Conservation (phyloP, 2,888 invertebrate genomes). For the Beris morrisii region DNA sequence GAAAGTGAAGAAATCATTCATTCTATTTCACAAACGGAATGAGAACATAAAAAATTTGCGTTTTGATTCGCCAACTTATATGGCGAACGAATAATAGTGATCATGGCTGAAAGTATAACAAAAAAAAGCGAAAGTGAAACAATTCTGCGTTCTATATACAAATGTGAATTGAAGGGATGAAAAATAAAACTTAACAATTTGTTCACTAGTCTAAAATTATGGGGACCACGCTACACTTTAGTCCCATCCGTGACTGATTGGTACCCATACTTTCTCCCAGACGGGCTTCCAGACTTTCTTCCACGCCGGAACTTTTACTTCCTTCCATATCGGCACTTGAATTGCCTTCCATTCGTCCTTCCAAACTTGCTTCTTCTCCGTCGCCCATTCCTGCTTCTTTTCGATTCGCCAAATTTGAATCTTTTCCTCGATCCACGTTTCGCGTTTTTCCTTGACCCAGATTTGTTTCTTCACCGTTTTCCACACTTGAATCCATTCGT, state of each 20-base stretch:
- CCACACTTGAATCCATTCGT: conserved; percentile 69
- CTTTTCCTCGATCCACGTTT: conserved; percentile 73
- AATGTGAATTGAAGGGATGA: neutral
- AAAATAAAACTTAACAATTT: conserved; percentile 10
- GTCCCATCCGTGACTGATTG: conserved; percentile 56
- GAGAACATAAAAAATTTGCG: too few relatives aligned
- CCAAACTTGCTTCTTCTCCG: conserved; percentile 76
- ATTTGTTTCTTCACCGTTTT: conserved; percentile 76
- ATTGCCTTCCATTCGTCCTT: conserved; percentile 68
- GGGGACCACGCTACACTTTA: neutral
- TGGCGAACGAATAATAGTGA: too few relatives aligned
- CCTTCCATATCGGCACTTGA: conserved; percentile 76
- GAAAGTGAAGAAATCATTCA: too few relatives aligned
- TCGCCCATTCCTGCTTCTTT: conserved; percentile 62
- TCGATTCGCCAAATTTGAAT: conserved; percentile 65
- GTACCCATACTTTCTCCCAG: conserved; percentile 84
- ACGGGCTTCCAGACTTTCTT: conserved; percentile 83
- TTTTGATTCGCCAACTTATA: too few relatives aligned
- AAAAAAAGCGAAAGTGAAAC: neutral
- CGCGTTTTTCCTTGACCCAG: conserved; percentile 78
- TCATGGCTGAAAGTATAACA: neutral
- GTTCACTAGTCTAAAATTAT: neutral
- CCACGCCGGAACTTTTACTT: conserved; percentile 69
- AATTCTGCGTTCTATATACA: conserved; percentile 4
- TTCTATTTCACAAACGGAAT: too few relatives aligned